phyloP scores from a whole-genome alignment of 1,140 invertebrate species.

The Drosophila repleta region DNA sequence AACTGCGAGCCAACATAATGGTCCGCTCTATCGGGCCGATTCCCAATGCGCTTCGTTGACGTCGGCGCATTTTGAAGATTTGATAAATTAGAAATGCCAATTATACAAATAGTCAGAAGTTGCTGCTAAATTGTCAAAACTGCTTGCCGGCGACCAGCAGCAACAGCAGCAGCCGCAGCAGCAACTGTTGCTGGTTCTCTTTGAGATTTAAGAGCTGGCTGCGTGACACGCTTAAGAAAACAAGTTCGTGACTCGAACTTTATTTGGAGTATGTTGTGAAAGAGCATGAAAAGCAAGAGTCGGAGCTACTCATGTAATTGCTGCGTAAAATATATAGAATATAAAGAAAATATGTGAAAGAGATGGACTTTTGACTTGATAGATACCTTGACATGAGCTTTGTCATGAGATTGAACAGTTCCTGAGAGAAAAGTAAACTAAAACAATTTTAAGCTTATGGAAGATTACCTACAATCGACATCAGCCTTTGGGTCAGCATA shows the following conservation, averaged over 20 bases:
- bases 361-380: background rate
- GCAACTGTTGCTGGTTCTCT: slow-evolving; percentile 6
- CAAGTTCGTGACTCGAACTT: background rate
- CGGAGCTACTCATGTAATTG: too few species aligned
- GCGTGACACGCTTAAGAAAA: slow-evolving; percentile 3
- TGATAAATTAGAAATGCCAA: slow-evolving; percentile 79
- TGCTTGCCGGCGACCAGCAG: slow-evolving; percentile 34
- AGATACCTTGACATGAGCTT: background rate
- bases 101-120: slow-evolving; percentile 77
- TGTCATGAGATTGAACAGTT: too few species aligned
- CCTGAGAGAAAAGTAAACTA: too few species aligned
- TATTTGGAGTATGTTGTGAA: background rate
- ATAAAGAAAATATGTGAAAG: background rate
- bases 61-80: slow-evolving; percentile 58
- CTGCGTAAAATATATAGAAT: too few species aligned
- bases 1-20: slow-evolving; percentile 55
- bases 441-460: too few species aligned
- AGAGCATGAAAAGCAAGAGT: background rate
- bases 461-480: too few species aligned
- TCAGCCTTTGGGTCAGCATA: too few species aligned
- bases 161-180: slow-evolving; percentile 1
- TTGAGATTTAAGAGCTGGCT: background rate
- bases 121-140: slow-evolving; percentile 79
- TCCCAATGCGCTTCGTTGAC: slow-evolving; percentile 33
- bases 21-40: slow-evolving; percentile 38